Conservation (phyloP, 2,113 vertebrate genomes). For the Hucho hucho region DNA sequence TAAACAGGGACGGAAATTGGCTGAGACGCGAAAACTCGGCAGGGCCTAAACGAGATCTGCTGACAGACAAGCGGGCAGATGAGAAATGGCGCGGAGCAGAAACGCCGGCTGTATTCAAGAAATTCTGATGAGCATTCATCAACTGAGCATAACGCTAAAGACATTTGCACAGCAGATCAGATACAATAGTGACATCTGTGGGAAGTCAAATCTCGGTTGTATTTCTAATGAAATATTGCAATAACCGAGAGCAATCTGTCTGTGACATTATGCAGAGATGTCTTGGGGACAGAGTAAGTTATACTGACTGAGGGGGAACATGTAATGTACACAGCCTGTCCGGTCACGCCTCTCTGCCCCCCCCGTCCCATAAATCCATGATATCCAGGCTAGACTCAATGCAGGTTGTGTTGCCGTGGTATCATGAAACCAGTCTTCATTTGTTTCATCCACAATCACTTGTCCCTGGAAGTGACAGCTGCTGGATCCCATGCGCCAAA, state of each 20-base stretch:
- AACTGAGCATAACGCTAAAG: too few species aligned
- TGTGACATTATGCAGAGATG: neutral
- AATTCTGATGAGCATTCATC: neutral
- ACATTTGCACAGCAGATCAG: neutral
- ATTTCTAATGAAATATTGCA: neutral
- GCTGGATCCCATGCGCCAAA: conserved; percentile 48
- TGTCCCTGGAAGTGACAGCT: conserved; percentile 57
- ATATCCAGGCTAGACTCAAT: neutral
- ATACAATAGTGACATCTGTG: neutral
- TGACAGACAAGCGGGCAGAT: conserved; percentile 32
- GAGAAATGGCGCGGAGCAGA: conserved; percentile 31
- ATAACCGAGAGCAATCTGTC: neutral
- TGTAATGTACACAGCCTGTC: conserved; percentile 4
- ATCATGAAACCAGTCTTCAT: conserved; percentile 17
- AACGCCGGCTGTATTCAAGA: neutral
- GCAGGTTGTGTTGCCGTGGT: conserved; percentile 4
- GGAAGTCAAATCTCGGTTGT: neutral
- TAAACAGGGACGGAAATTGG: conserved; percentile 31
- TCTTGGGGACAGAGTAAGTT: neutral
- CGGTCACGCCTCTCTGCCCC: neutral
- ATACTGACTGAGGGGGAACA: neutral
- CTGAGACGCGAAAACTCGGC: neutral
- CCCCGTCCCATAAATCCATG: neutral
- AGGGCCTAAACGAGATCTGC: neutral
- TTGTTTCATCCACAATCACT: conserved; percentile 41